Base-by-base conservation (phyloP, 2,888 invertebrate species). In the Ariolimax columbianus region DNA sequence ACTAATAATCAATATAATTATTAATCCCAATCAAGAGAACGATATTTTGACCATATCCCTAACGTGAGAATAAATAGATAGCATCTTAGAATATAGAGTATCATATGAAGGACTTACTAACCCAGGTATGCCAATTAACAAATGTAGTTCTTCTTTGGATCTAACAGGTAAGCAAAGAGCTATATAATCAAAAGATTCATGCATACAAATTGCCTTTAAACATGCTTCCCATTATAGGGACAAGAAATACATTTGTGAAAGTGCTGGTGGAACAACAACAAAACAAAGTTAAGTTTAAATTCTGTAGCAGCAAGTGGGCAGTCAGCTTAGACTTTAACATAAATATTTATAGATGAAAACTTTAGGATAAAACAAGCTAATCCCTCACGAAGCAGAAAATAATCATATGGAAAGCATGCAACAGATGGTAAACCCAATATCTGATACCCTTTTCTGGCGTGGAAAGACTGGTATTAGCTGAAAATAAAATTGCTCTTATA, bases 381-480 rank as follows among this genome's bases (percentile, higher is more conserved):
- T 26, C 47, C 43, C 26, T 47, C n/a, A 43, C 30, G 73, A 73
- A 73, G 73, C 73, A 75, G 33, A 75, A 33, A 75, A n/a, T n/a
- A 51, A 33, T 33, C 33, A 2, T 47, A 47, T 30, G 17, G 47
- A 75, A 33, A 51, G 51, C 75, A 75, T 75, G 75, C 75, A 75
- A 51, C n/a, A 51, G 75, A 51, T 75, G 23, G 33, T 75, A 23
- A 51, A 75, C 51, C 33, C 23, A 75, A 75, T 30, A 30, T 51
- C 2, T 51, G 75, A 75, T 75, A 75, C 75, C 75, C 75, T 75
- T 75, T 51, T 75, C 19, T 0, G 51, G 51, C 75, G 47, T 33
- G 47, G 47, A 75, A 75, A 51, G 30, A 51, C 51, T 51, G 51
- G 30, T 11, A 33, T 51, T 51, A 51, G 33, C 75, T 75, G 75